phyloP scores from a whole-genome alignment of 2,797 vertebrate species.

The Tolypeutes matacus region DNA sequence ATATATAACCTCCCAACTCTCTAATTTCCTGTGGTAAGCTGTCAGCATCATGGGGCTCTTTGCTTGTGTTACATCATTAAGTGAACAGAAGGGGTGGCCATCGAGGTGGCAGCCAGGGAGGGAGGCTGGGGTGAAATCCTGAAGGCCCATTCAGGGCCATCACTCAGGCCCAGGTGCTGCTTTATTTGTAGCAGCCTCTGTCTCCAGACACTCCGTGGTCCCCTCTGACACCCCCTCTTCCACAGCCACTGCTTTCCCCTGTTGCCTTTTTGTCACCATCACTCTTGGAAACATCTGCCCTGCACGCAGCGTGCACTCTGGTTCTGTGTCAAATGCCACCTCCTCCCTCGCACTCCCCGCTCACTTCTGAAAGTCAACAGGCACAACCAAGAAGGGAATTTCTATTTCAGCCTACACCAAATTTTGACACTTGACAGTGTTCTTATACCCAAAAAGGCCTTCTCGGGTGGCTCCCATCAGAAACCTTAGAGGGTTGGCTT shows the following conservation, averaged over 20 bases:
- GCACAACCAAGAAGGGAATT: not conserved
- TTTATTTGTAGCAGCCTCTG: slow-evolving; percentile 22
- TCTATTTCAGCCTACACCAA: not conserved
- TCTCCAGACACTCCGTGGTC: not conserved
- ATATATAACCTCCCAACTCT: not conserved
- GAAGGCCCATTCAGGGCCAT: not conserved
- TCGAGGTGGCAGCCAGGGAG: not conserved
- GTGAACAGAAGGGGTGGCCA: not conserved
- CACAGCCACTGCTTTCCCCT: not conserved
- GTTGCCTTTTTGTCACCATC: not conserved
- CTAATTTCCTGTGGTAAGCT: not conserved
- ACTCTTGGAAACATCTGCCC: not conserved
- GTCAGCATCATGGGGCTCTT: not conserved
- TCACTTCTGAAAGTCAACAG: not conserved
- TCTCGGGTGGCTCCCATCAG: not conserved
- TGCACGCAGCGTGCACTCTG: rapidly evolving
- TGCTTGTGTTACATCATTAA: not conserved
- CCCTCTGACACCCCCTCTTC: not conserved
- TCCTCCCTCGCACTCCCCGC: not conserved
- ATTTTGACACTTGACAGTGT: not conserved
- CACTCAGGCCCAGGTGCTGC: not conserved
- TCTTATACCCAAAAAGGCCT: not conserved
- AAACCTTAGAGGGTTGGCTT: not conserved
- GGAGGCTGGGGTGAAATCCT: not conserved
- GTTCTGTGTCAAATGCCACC: not conserved